Conservation (phyloP, 2,888 invertebrate genomes). For the Drosophila sordidapex region DNA sequence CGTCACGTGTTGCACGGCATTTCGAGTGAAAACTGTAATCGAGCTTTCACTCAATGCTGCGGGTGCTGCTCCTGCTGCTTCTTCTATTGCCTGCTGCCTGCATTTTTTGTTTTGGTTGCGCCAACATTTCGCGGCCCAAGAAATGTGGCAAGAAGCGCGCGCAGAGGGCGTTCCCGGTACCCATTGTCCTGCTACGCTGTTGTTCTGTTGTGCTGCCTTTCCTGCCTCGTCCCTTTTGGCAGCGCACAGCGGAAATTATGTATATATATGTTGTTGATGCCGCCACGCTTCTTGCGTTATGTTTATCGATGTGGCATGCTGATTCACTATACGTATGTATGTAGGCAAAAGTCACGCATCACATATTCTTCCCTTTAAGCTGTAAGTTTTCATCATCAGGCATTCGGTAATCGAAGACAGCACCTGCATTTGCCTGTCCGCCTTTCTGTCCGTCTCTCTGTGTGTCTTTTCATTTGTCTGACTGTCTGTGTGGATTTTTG, state of each 20-base stretch:
- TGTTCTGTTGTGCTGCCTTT: slow-evolving; percentile 5
- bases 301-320: slow-evolving; percentile 23
- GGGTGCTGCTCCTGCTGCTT: slow-evolving; percentile 34
- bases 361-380: slow-evolving; percentile 24
- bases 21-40: slow-evolving; percentile 67
- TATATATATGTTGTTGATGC: slow-evolving; percentile 67
- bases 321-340: slow-evolving; percentile 3
- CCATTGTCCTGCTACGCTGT: slow-evolving; percentile 21
- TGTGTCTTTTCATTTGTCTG: neutral
- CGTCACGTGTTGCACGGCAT: slow-evolving; percentile 72
- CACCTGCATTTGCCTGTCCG: neutral
- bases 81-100: slow-evolving; percentile 38
- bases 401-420: slow-evolving; percentile 71
- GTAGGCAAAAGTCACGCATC: neutral
- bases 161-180: slow-evolving; percentile 39
- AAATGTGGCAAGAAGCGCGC: slow-evolving; percentile 43
- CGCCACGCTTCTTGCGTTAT: slow-evolving; percentile 27
- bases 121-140: slow-evolving; percentile 16
- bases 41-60: slow-evolving; percentile 44
- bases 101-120: slow-evolving; percentile 70
- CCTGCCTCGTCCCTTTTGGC: slow-evolving; percentile 3
- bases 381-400: slow-evolving; percentile 63
- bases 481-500: neutral
- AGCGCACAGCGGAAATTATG: slow-evolving; percentile 73
- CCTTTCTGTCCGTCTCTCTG: slow-evolving; percentile 1